phyloP scores from a whole-genome alignment of 2,797 vertebrate genomes.

The Semaprochilodus insignis region DNA sequence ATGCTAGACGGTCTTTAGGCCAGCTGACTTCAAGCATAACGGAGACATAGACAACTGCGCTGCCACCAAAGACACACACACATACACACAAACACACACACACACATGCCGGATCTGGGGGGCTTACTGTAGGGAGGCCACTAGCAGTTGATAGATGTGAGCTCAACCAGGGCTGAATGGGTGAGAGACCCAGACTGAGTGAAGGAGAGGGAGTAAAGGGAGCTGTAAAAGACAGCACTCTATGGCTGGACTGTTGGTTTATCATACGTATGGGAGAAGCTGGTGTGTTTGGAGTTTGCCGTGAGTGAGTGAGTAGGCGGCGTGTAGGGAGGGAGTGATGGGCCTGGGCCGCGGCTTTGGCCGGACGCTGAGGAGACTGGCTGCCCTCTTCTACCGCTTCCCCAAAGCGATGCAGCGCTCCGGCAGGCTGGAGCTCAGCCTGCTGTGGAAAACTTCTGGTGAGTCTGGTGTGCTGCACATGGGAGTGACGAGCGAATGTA shows the following conservation, averaged over 20 bases:
- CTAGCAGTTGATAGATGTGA: slow-evolving; percentile 36
- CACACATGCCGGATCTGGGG: slow-evolving; percentile 20
- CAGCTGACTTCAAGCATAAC: slow-evolving; percentile 50
- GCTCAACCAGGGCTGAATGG: slow-evolving; percentile 6
- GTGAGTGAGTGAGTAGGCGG: slow-evolving; percentile 11
- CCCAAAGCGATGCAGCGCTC: slow-evolving; percentile 71
- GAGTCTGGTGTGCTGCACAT: slow-evolving; percentile 57
- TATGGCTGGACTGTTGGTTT: neutral
- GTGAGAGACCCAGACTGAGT: neutral
- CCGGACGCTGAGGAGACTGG: slow-evolving; percentile 70
- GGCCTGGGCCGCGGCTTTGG: slow-evolving; percentile 69
- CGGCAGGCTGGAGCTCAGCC: slow-evolving; percentile 71
- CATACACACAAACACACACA: slow-evolving; percentile 37
- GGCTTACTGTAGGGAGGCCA: slow-evolving; percentile 43
- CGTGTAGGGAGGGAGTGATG: slow-evolving; percentile 64
- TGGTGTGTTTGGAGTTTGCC: neutral
- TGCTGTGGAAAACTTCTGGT: slow-evolving; percentile 75
- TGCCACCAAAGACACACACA: slow-evolving; percentile 43
- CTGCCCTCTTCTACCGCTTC: slow-evolving; percentile 71
- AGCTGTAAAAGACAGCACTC: neutral
- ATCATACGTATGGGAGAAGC: neutral
- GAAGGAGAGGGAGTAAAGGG: slow-evolving; percentile 16
- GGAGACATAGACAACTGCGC: slow-evolving; percentile 39
- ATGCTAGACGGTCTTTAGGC: slow-evolving; percentile 44
- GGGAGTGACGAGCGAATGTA: too few species aligned